Evolutionary conservation across 2,113 vertebrate species (phyloP).

Genomic region (Dermatemys mawii): DNA sequence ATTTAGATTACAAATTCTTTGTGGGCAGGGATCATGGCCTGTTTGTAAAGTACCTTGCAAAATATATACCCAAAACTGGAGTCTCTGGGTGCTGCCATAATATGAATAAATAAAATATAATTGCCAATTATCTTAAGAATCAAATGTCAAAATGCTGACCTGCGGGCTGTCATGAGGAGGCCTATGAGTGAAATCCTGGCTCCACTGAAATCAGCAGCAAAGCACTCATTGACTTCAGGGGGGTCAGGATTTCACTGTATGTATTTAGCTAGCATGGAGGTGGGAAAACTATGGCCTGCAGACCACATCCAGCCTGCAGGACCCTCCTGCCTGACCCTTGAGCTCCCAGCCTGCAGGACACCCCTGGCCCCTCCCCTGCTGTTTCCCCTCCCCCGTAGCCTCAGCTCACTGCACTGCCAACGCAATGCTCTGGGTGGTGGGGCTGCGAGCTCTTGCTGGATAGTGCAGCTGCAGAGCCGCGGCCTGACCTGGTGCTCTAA

Average conservation of each 20-base stretch:
- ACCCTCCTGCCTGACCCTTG: too few relatives aligned
- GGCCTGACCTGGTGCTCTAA: too few relatives aligned
- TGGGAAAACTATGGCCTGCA: too few relatives aligned
- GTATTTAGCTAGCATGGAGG: not conserved
- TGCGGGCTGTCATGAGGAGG: not conserved
- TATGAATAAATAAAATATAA: not conserved
- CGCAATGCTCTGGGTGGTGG: too few relatives aligned
- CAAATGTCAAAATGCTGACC: not conserved
- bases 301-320: too few relatives aligned
- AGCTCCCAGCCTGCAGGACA: too few relatives aligned
- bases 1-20: not conserved
- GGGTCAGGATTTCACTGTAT: too few relatives aligned
- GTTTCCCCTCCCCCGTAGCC: too few relatives aligned
- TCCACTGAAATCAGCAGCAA: not conserved
- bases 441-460: too few relatives aligned
- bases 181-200: not conserved
- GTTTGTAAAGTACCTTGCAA: not conserved
- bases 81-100: not conserved
- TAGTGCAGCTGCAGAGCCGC: too few relatives aligned
- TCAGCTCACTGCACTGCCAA: too few relatives aligned
- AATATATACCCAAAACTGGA: not conserved
- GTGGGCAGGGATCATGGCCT: not conserved
- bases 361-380: too few relatives aligned
- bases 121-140: not conserved
- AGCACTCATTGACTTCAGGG: not conserved